A percentile compares a stretch with the other conserved stretches of the same genome.
phyloP scores from a whole-genome alignment of 2,888 invertebrate species.

The Pilophorus perplexus region DNA sequence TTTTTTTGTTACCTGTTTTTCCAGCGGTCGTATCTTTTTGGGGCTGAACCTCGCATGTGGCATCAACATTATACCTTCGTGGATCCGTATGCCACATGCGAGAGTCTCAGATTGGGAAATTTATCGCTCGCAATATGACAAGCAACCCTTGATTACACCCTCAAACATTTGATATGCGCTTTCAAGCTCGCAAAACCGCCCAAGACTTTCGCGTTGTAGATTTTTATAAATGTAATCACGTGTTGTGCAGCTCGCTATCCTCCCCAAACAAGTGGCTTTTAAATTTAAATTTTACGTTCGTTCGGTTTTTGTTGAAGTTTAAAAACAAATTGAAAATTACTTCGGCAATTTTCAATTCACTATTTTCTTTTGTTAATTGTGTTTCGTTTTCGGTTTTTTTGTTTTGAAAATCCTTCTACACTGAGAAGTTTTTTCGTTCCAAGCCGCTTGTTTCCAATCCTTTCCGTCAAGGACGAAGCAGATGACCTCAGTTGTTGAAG shows the following conservation, averaged over 20 bases:
- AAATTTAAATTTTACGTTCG: neutral
- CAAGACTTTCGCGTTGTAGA: neutral
- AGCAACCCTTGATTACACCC: constrained; percentile 16
- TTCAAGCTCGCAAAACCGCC: no score
- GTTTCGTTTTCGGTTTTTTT: no score
- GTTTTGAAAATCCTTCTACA: neutral
- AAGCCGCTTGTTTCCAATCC: constrained; percentile 20
- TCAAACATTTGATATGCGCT: no score
- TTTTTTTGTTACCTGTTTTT: no score
- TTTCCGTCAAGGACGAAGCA: constrained; percentile 19
- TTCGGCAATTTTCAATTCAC: no score
- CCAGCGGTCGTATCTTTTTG: constrained; percentile 18
- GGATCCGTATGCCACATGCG: no score
- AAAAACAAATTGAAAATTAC: no score
- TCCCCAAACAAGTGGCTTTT: constrained; percentile 32
- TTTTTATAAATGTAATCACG: constrained; percentile 22
- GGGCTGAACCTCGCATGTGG: constrained; percentile 9
- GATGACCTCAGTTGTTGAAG: constrained; percentile 4
- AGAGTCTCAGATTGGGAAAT: no score
- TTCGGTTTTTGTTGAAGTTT: neutral
- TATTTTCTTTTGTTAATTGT: no score
- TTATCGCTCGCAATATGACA: constrained; percentile 19
- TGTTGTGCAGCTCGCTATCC: constrained; percentile 33
- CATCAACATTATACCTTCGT: neutral
- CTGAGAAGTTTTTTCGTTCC: neutral